Percentiles rank a stretch among this genome's conserved stretches.
Conservation (phyloP, 2,797 vertebrate genomes). For the Aythya fuligula region DNA sequence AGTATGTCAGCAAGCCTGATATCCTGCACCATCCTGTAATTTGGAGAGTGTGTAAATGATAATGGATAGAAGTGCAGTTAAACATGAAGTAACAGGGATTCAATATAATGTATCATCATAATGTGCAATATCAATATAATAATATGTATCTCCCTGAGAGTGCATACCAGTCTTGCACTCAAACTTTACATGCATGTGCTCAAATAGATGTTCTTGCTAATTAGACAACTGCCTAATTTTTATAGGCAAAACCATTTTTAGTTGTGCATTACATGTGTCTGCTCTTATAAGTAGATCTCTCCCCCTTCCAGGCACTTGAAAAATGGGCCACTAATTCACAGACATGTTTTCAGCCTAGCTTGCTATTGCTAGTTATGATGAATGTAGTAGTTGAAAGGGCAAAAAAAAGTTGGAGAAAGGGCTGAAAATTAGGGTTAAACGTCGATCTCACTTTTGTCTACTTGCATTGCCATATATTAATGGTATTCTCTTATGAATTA, state of each 20-base stretch:
- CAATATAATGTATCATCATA: neutral
- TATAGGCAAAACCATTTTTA: neutral
- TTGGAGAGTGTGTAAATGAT: conserved; percentile 1
- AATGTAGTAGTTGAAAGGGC: neutral
- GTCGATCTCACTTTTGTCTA: neutral
- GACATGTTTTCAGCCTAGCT: neutral
- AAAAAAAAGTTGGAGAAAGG: neutral
- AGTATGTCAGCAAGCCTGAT: neutral
- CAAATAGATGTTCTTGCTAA: neutral
- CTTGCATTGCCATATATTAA: neutral
- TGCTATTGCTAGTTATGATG: neutral
- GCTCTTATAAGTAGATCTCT: neutral
- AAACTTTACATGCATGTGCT: neutral
- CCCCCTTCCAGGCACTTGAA: neutral
- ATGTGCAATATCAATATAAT: no score
- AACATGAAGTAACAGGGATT: conserved; percentile 8
- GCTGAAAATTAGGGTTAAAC: neutral
- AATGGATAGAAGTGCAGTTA: neutral
- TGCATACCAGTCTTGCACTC: neutral
- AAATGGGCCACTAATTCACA: neutral
- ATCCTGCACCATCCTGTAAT: neutral
- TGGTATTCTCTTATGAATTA: neutral
- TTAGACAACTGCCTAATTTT: neutral
- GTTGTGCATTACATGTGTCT: neutral
- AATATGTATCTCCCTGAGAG: no score